Conservation (phyloP, 2,888 invertebrate species). For the Meghimatium bilineatum region DNA sequence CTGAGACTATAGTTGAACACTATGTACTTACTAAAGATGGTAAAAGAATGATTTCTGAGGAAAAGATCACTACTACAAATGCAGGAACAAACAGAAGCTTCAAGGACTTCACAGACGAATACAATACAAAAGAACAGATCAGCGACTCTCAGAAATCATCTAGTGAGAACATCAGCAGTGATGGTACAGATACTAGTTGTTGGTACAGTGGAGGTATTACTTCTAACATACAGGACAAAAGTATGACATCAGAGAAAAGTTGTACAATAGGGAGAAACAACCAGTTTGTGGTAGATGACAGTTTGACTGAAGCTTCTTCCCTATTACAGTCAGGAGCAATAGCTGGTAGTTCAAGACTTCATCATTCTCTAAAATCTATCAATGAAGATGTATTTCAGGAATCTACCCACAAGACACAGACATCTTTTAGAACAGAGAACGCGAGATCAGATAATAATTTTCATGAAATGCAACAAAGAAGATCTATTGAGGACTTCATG, state of each 20-base stretch:
- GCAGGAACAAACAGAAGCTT: slow-evolving; percentile 26
- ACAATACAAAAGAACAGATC: background rate
- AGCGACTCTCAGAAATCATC: background rate
- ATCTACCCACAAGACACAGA: background rate
- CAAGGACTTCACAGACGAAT: background rate
- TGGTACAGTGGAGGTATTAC: background rate
- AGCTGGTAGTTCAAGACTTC: background rate
- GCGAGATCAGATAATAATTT: slow-evolving; percentile 23
- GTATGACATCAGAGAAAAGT: background rate
- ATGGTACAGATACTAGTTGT: background rate
- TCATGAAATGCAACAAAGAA: slow-evolving; percentile 33
- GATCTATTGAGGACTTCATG: slow-evolving; percentile 55
- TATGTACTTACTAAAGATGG: slow-evolving; percentile 44
- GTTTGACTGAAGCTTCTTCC: background rate
- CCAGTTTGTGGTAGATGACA: slow-evolving; percentile 18
- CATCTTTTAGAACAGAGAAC: background rate
- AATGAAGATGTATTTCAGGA: slow-evolving; percentile 28
- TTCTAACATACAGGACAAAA: background rate
- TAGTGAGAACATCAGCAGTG: background rate
- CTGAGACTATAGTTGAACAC: slow-evolving; percentile 44
- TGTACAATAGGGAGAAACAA: slow-evolving; percentile 9
- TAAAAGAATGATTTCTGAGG: slow-evolving; percentile 42
- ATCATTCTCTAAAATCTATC: background rate
- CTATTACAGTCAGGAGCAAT: background rate
- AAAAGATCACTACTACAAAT: slow-evolving; percentile 30